These are phyloP conservation scores for Catalaphyllia jardinei DNA, from an alignment of 64 coral and sea anemone species.

Conservation along the genomic window DNA sequence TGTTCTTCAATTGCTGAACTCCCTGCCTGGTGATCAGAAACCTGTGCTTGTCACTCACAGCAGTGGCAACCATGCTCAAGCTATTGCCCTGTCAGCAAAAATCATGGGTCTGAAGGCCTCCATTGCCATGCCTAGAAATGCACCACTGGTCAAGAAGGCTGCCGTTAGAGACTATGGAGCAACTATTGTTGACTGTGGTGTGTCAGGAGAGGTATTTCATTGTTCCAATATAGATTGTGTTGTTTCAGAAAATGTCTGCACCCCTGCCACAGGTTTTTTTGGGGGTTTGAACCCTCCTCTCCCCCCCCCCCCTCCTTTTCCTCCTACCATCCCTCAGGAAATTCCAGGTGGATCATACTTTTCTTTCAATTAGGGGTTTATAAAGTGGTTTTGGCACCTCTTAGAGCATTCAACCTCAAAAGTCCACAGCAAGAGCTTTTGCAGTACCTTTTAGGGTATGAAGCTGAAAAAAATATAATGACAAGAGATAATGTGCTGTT, in stretches of 20 bases:
- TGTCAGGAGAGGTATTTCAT: constrained; percentile 73
- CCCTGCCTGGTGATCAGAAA: constrained; percentile 39
- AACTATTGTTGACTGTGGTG: constrained; percentile 83
- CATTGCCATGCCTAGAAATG: constrained; percentile 92
- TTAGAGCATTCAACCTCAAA: too few relatives aligned
- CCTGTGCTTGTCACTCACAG: constrained; percentile 91
- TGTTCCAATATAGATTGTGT: not conserved
- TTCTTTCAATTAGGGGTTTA: too few relatives aligned
- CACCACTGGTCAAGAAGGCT: constrained; percentile 82
- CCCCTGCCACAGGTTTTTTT: too few relatives aligned
- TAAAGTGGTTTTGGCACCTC: too few relatives aligned
- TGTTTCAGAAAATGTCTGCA: not conserved
- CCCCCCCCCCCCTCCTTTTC: too few relatives aligned
- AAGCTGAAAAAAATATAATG: too few relatives aligned
- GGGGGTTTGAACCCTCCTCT: too few relatives aligned
- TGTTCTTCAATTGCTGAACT: constrained; percentile 69
- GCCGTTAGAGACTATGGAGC: constrained; percentile 94
- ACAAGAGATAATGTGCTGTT: too few relatives aligned
- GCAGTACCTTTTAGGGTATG: too few relatives aligned
- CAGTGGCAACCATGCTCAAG: constrained; percentile 98
- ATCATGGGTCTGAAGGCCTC: constrained; percentile 68
- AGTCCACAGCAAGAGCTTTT: too few relatives aligned
- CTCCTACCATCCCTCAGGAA: too few relatives aligned
- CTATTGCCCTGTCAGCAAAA: constrained; percentile 86
- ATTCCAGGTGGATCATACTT: too few relatives aligned